A percentile compares a stretch with the other conserved stretches of the same genome.
Conservation (phyloP, 2,888 invertebrate species). For the Junonia oenone region DNA sequence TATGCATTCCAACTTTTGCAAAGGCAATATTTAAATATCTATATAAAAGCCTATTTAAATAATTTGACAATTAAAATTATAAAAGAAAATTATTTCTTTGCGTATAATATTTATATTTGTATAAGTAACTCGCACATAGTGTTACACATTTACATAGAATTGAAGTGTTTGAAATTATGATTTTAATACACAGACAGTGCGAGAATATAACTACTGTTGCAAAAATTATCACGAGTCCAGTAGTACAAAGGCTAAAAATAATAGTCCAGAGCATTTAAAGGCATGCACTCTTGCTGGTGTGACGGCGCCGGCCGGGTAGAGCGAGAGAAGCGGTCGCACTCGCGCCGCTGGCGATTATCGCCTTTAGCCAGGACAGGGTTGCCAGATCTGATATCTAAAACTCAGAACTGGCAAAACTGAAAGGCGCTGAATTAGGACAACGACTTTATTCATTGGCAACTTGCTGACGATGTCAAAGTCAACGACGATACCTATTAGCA, state of each 20-base stretch:
- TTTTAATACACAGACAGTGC: not conserved
- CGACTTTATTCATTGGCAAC: too few species aligned
- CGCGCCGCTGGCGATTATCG: too few species aligned
- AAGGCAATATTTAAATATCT: not conserved
- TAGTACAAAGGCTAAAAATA: not conserved
- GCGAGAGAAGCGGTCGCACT: too few species aligned
- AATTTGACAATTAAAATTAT: not conserved
- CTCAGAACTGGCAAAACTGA: too few species aligned
- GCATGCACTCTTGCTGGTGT: too few species aligned
- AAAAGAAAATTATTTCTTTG: not conserved
- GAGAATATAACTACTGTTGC: not conserved
- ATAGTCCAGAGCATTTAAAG: not conserved
- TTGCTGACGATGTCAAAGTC: too few species aligned
- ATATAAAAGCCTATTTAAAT: not conserved
- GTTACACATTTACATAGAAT: not conserved
- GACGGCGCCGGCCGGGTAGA: too few species aligned
- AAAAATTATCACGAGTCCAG: conserved; percentile 5
- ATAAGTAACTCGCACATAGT: not conserved
- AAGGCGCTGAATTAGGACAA: too few species aligned
- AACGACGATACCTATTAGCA: too few species aligned
- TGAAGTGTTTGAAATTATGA: not conserved
- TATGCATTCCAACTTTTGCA: not conserved
- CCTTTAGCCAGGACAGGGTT: too few species aligned
- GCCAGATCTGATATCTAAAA: too few species aligned
- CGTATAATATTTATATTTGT: not conserved